Conservation (phyloP, 2,113 vertebrate genomes). For the Xenus cinereus region DNA sequence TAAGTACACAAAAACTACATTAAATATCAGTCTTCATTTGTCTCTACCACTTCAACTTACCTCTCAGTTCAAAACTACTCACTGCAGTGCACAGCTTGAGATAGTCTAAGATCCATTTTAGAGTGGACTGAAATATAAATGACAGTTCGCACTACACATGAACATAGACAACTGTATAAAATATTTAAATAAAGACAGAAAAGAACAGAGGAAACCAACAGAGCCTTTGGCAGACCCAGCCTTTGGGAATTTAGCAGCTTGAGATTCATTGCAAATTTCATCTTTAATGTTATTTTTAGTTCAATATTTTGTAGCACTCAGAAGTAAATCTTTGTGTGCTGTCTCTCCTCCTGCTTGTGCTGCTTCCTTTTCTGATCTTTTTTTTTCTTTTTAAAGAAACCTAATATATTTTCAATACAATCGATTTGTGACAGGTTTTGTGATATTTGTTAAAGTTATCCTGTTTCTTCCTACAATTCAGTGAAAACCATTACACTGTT, state of each 20-base stretch:
- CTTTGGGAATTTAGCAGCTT: constrained; percentile 81
- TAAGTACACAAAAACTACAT: constrained; percentile 92
- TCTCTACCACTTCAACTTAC: constrained; percentile 78
- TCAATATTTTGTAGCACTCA: constrained; percentile 80
- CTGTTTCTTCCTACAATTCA: constrained; percentile 4
- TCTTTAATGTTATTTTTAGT: constrained; percentile 85
- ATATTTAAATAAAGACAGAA: constrained; percentile 92
- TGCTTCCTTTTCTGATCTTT: constrained; percentile 52
- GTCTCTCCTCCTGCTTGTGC: constrained; percentile 59
- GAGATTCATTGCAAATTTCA: constrained; percentile 82
- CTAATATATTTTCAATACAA: constrained; percentile 76
- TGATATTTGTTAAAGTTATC: constrained; percentile 43
- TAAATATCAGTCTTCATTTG: constrained; percentile 89
- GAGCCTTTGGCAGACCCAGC: constrained; percentile 80
- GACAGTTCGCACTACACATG: constrained; percentile 85
- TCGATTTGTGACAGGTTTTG: constrained; percentile 70
- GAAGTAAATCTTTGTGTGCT: constrained; percentile 77
- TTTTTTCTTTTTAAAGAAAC: constrained; percentile 65
- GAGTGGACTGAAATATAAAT: constrained; percentile 87
- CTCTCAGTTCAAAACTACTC: constrained; percentile 63
- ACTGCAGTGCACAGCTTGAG: constrained; percentile 73
- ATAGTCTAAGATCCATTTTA: constrained; percentile 85
- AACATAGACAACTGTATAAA: constrained; percentile 91
- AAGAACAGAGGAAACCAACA: constrained; percentile 79
- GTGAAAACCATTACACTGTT: neutral